Evolutionary conservation across 2,113 vertebrate genomes (phyloP).

Genomic region (Stomatorhinus ivindoensis): DNA sequence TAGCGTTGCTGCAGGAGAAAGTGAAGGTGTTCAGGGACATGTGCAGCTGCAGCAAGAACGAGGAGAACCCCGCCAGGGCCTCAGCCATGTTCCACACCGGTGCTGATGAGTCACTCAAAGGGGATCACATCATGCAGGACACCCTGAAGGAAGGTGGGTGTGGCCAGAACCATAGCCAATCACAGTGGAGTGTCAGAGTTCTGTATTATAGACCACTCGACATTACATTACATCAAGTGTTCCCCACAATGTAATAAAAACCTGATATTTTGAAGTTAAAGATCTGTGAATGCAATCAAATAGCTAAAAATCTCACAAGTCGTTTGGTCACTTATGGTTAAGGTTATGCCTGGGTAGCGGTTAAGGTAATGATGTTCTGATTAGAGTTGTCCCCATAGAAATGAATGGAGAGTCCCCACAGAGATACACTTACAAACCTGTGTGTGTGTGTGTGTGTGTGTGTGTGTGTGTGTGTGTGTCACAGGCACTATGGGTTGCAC

Average conservation of each 20-base stretch:
- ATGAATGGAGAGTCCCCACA: no score
- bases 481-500: not conserved
- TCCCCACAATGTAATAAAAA: not conserved
- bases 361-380: no score
- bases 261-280: no score
- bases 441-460: not conserved
- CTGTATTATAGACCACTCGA: not conserved
- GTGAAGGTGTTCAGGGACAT: slow-evolving; percentile 75
- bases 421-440: not conserved
- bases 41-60: slow-evolving; percentile 55
- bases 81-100: slow-evolving; percentile 72
- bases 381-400: no score
- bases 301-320: no score
- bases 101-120: slow-evolving; percentile 72
- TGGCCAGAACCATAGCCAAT: not conserved
- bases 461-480: not conserved
- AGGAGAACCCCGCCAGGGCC: slow-evolving; percentile 51
- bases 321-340: no score
- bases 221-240: not conserved
- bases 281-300: no score
- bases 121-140: slow-evolving; percentile 74
- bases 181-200: not conserved
- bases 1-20: slow-evolving; percentile 77
- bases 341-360: no score
- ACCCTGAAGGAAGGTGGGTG: slow-evolving; percentile 74